Evolutionary conservation across 35 echinoderm and acorn worm species (phyloP).

Genomic region (Strongylocentrotus purpuratus): DNA sequence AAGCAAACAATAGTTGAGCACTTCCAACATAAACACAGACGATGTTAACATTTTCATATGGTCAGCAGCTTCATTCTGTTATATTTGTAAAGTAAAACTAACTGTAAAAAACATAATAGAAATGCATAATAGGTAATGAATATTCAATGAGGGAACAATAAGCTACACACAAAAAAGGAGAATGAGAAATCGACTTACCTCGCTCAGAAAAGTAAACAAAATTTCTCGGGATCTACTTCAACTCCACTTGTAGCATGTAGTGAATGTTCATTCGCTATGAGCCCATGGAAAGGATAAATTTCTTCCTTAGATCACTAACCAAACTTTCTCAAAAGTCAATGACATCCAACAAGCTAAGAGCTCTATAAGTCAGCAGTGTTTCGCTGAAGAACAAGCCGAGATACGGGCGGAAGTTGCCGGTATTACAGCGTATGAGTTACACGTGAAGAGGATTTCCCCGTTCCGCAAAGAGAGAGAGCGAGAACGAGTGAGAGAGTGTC

Average conservation of each 20-base stretch:
- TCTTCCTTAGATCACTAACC: neutral
- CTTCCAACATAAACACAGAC: too few relatives aligned
- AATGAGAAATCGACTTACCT: neutral
- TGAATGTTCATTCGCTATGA: neutral
- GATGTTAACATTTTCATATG: too few relatives aligned
- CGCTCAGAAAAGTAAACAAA: neutral
- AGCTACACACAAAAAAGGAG: neutral
- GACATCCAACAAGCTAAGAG: constrained; percentile 20
- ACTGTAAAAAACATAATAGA: neutral
- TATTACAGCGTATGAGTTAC: constrained; percentile 41
- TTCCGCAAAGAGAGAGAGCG: neutral
- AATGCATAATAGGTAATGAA: neutral
- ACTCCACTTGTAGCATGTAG: neutral
- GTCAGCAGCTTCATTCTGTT: too few relatives aligned
- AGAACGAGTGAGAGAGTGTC: neutral
- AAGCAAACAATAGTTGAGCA: too few relatives aligned
- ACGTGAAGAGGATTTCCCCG: constrained; percentile 37
- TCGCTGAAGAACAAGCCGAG: constrained; percentile 5
- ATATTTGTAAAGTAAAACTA: neutral
- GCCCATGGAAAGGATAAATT: neutral
- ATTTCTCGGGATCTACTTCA: neutral
- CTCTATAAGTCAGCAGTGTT: constrained; percentile 11
- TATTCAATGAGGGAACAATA: neutral
- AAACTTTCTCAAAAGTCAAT: constrained; percentile 33
- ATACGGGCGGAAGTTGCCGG: constrained; percentile 21